These are phyloP conservation scores for Ochropacha duplaris DNA, from an alignment of 2,888 invertebrate species.

Conservation along the genomic window DNA sequence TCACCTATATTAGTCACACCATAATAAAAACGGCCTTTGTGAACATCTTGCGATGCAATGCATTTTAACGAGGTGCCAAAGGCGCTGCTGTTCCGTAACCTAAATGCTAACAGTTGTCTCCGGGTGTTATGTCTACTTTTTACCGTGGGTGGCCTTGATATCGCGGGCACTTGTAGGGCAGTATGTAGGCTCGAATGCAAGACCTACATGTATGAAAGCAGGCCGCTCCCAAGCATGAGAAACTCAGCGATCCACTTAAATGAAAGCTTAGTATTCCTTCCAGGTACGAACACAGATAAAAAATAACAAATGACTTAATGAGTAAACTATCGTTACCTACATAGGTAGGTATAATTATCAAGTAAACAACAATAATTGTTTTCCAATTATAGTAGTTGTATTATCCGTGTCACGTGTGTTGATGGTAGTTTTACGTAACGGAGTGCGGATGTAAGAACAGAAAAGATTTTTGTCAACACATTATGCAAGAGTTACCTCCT, in stretches of 20 bases:
- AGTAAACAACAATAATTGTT: background rate
- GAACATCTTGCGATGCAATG: slow-evolving; percentile 19
- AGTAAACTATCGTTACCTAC: background rate
- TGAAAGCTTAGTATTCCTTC: slow-evolving; percentile 34
- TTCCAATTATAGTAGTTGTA: slow-evolving; percentile 3
- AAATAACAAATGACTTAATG: background rate
- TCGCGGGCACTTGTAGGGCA: slow-evolving; percentile 13
- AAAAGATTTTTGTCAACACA: slow-evolving; percentile 6
- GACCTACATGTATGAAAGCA: slow-evolving; percentile 61
- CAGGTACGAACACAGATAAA: background rate
- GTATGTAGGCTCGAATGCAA: slow-evolving; percentile 60
- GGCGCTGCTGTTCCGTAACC: slow-evolving; percentile 37
- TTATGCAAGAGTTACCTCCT: slow-evolving; percentile 1
- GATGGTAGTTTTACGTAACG: slow-evolving; percentile 16
- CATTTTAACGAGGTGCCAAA: slow-evolving; percentile 38
- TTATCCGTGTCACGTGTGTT: slow-evolving; percentile 19
- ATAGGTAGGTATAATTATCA: background rate
- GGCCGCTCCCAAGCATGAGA: slow-evolving; percentile 60
- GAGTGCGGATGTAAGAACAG: slow-evolving; percentile 20
- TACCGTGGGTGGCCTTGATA: slow-evolving; percentile 17
- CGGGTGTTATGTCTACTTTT: slow-evolving; percentile 63
- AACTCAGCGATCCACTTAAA: slow-evolving; percentile 60
- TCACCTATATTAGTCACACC: background rate
- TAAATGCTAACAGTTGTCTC: slow-evolving; percentile 57
- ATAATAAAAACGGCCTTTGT: slow-evolving; percentile 3